Base-by-base conservation (phyloP, 2,888 invertebrate species). In the Andrena minutula region DNA sequence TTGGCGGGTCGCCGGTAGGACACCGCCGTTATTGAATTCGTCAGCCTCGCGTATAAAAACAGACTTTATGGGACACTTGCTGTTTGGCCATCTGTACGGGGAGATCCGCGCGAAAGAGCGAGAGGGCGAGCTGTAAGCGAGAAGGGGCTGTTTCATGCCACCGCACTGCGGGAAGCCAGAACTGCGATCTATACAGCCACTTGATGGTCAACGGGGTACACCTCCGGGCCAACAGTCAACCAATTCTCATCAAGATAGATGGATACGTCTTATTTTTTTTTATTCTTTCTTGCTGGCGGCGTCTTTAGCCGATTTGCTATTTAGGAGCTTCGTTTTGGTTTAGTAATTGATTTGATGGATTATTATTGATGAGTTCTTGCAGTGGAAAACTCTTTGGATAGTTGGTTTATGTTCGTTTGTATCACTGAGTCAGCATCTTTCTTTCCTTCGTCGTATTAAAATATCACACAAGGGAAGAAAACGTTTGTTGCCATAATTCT, bases 61-160 rank as follows among this genome's bases (percentile, higher is more conserved):
- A 90, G 86, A 89, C 88, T 92, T 92, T 92, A 92, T 89, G 90
- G 91, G 92, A 91, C 90, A 90, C 90, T 92, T 90, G 89, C 89
- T 88, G 89, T 88, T 85, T 88, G 88, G 84, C 92, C 92, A 92
- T 92, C 92, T 92, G 93, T 84, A 90, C 84, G 75, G 69, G 68
- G 68, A 69, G 32, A 35, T 20, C 4, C 53, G 20, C n/a, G 26
- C 23, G 35, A 23, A 65, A 8, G 70, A 74, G 49, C 5, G 82
- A 66, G 82, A 60, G 23, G 61, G 64, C 16, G 49, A 60, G 56
- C 56, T 82, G 82, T 69, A 65, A 75, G 60, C 60, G 65, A 30
- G 61, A 73, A 63, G 41, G 68, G 77, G 77, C 35, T 66, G 41
- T 1, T 49, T 66, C 77, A 10, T 65, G 69, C 75, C 83, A 83